Evolutionary conservation across 1,140 invertebrate genomes (phyloP), one percentile per base, ranked within the genome.

Genomic region (Cecropterus lyciades): DNA sequence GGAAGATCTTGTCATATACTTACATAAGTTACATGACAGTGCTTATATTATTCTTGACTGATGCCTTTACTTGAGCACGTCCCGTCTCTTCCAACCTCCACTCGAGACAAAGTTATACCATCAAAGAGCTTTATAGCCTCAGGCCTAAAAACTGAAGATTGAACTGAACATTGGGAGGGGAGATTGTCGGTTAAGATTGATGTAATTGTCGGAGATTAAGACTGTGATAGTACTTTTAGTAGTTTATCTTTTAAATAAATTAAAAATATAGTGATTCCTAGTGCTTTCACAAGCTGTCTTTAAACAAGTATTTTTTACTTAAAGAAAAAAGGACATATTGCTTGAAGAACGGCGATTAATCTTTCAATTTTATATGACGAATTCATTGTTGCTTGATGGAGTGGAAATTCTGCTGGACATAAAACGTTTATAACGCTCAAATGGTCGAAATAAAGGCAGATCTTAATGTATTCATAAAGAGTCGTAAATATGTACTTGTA

Each of bases 81-180:
- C 14, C 45, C 43, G 27, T 48, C 57, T 33, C 57, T 49, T 43
- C 7, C 6, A 33, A 48, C 16, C 24, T n/a, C 15, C 45, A 48
- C 57, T 60, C 45, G 57, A 60, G 57, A 60, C 57, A 49, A 60
- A 49, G 57, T 49, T 60, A 60, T 60, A 48, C 46, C 45, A 17
- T 60, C 57, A 60, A 60, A 60, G 57, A 9, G 57, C 43, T 43
- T 59, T 48, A n/a, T n/a, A 13, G 20, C 49, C 49, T 30, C 8
- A 37, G 15, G 11, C 57, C 15, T 60, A 60, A 49, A 60, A 60
- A 27, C 30, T 49, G 13, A 49, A 10, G 57, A 49, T 20, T n/a
- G n/a, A 48, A 27, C 10, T n/a, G n/a, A 37, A 37, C 27, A 37
- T 33, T 37, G 45, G 5, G 45, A 33, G 27, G 27, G 27, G 14